A percentile compares a stretch with the other conserved stretches of the same genome.
These are phyloP conservation scores for Synanthedon formicaeformis DNA, from an alignment of 2,888 invertebrate species.

Conservation along the genomic window DNA sequence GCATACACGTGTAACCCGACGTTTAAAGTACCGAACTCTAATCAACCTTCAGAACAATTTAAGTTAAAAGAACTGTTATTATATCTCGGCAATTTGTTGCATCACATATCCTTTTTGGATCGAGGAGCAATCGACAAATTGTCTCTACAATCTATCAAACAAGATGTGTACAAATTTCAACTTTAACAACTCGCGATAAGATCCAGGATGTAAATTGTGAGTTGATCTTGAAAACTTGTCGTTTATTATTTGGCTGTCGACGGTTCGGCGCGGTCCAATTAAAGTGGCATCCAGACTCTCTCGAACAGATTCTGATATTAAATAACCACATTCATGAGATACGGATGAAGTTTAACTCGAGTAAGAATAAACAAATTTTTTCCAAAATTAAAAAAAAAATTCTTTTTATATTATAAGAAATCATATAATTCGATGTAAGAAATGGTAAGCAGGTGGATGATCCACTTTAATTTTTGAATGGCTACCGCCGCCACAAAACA, in stretches of 20 bases:
- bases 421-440: too few species aligned
- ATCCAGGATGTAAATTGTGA: constrained; percentile 5
- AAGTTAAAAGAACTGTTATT: constrained; percentile 15
- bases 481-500: too few species aligned
- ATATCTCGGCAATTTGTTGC: constrained; percentile 21
- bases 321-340: too few species aligned
- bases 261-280: constrained; percentile 32
- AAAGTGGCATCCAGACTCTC: constrained; percentile 27
- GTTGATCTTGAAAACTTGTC: background rate
- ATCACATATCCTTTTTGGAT: constrained; percentile 5
- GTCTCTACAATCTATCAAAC: background rate
- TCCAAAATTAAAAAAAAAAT: too few species aligned
- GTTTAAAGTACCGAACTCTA: background rate
- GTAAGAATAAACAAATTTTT: background rate
- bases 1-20: background rate
- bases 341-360: constrained; percentile 4
- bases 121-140: background rate
- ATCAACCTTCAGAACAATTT: constrained; percentile 11
- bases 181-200: constrained; percentile 9
- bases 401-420: too few species aligned
- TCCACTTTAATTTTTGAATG: too few species aligned
- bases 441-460: too few species aligned
- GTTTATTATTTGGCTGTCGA: constrained; percentile 30
- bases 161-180: constrained; percentile 7
- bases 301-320: constrained; percentile 22